Base-by-base conservation (phyloP, 2,797 vertebrate genomes). In the Ficedula albicollis region DNA sequence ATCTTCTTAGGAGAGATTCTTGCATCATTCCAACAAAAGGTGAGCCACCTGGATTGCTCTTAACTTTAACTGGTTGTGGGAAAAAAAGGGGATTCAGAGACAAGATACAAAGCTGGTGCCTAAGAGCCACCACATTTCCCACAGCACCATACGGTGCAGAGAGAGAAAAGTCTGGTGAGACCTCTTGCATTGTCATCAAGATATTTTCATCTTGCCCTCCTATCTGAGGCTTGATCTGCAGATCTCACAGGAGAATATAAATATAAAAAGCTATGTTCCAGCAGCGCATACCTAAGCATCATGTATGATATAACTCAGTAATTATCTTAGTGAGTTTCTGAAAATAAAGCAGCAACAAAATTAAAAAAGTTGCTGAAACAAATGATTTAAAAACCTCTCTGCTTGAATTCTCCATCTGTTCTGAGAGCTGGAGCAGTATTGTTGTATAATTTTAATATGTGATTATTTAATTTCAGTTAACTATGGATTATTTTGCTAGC, bases 351-450 rank as follows among this genome's bases (percentile, higher is more conserved):
- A 77, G 84, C 74, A 85, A 78, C 69, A 80, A 70, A 89, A 94
- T 87, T 60, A 7, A 94, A 72, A 72, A 85, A 84, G 49, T 85
- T 92, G 67, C 93, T 81, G 94, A 92, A 94, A 92, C 89, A 90
- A 87, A 90, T 3, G 0, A n/a, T 83, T 86, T 68, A 20, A 90
- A 84, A 93, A 25, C 51, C n/a, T 74, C 85, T 75, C 64, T 68
- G 81, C 75, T 89, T 95, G 89, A 56, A 51, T 95, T 83, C 74
- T 78, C 90, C 94, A 94, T 95, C 93, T 97, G 93, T 80, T 92
- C 75, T 44, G 72, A 93, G 67, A 77, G 78, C 63, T 83, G 72
- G 72, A 96, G 81, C 60, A 75, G 44, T 62, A 75, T 76, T 86
- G 63, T 9, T 0, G 6, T 54, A 44, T 52, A 58, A 73, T 93